These are phyloP conservation scores for Datnioides undecimradiatus DNA, from an alignment of 2,113 vertebrate genomes.

Conservation along the genomic window DNA sequence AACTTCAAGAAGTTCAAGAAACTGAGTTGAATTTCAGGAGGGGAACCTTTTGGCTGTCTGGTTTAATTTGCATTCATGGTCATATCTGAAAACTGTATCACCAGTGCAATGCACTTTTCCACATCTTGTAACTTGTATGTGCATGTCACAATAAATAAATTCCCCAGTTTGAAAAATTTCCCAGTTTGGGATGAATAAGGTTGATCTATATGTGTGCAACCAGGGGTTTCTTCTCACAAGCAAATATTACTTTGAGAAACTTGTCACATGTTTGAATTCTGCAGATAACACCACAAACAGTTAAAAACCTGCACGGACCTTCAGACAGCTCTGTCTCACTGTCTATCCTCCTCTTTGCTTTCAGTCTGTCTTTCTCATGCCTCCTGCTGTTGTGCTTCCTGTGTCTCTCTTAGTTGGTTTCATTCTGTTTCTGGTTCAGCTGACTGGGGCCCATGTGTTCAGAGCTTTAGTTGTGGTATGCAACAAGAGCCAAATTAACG, in stretches of 20 bases:
- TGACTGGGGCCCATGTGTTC: conserved; percentile 71
- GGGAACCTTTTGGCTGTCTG: background rate
- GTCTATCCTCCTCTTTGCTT: conserved; percentile 1
- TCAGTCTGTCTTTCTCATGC: conserved; percentile 18
- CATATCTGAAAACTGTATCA: background rate
- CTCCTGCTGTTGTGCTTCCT: conserved; percentile 47
- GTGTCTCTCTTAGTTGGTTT: conserved; percentile 51
- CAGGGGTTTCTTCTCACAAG: background rate
- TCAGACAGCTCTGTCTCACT: background rate
- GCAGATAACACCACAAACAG: background rate
- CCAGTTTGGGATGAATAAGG: too few relatives aligned
- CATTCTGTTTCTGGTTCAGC: conserved; percentile 59
- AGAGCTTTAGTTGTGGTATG: conserved; percentile 71
- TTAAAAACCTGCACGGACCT: background rate
- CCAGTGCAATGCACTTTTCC: background rate
- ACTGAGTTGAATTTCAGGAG: background rate
- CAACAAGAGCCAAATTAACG: conserved; percentile 73
- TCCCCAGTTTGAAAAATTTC: too few relatives aligned
- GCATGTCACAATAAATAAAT: background rate
- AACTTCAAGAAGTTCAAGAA: background rate
- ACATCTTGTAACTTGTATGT: background rate
- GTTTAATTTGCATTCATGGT: background rate
- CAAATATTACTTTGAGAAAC: background rate
- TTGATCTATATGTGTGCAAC: too few relatives aligned
- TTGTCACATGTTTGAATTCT: background rate